Percentiles rank a stretch among this genome's conserved stretches.
phyloP scores from a whole-genome alignment of 2,888 invertebrate genomes.

The Torymus texanus region DNA sequence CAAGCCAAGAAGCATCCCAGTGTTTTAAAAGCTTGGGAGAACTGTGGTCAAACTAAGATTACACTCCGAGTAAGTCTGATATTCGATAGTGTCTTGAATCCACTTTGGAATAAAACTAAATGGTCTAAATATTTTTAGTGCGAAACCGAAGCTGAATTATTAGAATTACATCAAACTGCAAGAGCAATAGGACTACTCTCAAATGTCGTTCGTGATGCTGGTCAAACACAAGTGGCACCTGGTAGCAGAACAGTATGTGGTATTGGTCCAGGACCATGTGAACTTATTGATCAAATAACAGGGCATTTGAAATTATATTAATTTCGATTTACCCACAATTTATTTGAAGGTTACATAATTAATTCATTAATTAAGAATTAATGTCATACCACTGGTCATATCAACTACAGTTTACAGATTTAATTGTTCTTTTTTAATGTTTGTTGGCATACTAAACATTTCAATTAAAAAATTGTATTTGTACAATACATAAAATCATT shows the following conservation, averaged over 20 bases:
- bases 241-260: slow-evolving; percentile 94
- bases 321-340: slow-evolving; percentile 61
- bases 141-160: slow-evolving; percentile 85
- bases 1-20: slow-evolving; percentile 81
- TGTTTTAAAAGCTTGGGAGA: slow-evolving; percentile 80
- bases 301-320: slow-evolving; percentile 91
- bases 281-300: slow-evolving; percentile 87
- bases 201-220: slow-evolving; percentile 91
- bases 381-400: too few species aligned
- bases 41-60: slow-evolving; percentile 90
- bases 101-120: background rate
- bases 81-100: slow-evolving; percentile 9
- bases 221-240: slow-evolving; percentile 92
- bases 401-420: too few species aligned
- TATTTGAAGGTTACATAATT: too few species aligned
- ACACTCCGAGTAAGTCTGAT: slow-evolving; percentile 81
- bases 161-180: slow-evolving; percentile 83
- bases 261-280: slow-evolving; percentile 91
- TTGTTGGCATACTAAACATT: too few species aligned
- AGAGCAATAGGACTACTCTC: slow-evolving; percentile 82
- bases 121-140: slow-evolving; percentile 71
- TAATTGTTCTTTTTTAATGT: too few species aligned
- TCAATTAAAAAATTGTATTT: too few species aligned
- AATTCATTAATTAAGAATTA: too few species aligned
- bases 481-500: too few species aligned